Conservation (phyloP, 2,797 vertebrate species). For the Myotis findleyi region DNA sequence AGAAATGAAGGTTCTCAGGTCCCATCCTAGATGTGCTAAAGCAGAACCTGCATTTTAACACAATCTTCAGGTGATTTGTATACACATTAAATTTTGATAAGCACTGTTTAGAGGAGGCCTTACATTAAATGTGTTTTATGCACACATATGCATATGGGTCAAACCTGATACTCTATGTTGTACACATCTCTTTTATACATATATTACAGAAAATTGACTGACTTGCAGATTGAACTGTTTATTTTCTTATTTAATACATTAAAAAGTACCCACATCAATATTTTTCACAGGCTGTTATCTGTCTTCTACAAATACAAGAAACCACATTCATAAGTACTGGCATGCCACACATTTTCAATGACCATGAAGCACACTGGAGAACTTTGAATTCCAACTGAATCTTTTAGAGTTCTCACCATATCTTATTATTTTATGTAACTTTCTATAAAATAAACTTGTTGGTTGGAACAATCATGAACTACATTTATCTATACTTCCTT, state of each 20-base stretch:
- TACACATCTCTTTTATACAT: not conserved
- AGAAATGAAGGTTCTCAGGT: not conserved
- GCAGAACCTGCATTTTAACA: slow-evolving; percentile 23
- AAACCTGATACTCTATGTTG: not conserved
- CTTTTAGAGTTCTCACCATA: not conserved
- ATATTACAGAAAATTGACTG: not conserved
- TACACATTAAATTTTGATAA: not conserved
- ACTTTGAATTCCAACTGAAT: not conserved
- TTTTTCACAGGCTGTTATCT: not conserved
- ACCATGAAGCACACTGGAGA: not conserved
- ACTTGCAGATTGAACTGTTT: not conserved
- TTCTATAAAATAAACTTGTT: not conserved
- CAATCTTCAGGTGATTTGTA: not conserved
- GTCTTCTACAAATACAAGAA: not conserved
- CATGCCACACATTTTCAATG: not conserved
- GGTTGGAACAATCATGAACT: not conserved
- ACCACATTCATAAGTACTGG: not conserved
- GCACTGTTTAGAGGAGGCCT: not conserved
- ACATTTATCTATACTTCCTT: not conserved
- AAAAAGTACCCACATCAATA: not conserved
- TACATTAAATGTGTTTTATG: not conserved
- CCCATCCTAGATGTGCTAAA: not conserved
- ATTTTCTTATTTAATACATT: not conserved
- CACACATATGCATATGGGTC: not conserved
- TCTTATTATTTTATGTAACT: not conserved